Evolutionary conservation across 2,113 vertebrate genomes (phyloP).

Genomic region (Calyptommatus sinebrachiatus): DNA sequence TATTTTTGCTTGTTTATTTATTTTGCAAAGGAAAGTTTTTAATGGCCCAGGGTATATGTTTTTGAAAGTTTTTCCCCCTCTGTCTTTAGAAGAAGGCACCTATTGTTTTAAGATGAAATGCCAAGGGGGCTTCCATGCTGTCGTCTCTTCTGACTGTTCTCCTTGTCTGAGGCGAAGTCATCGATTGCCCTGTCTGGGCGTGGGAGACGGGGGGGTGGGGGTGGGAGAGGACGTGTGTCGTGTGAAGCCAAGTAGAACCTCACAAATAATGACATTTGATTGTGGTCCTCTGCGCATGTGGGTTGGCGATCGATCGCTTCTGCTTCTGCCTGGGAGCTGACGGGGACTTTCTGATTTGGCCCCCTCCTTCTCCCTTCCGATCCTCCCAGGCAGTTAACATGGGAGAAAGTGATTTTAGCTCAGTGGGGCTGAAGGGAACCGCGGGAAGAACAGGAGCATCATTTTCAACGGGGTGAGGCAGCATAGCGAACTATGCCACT

Average conservation of each 20-base stretch:
- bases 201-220: too few relatives aligned
- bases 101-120: conserved; percentile 54
- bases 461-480: background rate
- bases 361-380: conserved; percentile 14
- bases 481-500: background rate
- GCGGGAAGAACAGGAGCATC: background rate
- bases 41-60: conserved; percentile 25
- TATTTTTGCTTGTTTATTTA: background rate
- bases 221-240: conserved; percentile 60
- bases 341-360: conserved; percentile 27
- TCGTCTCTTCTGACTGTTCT: conserved; percentile 72
- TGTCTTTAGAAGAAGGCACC: conserved; percentile 19
- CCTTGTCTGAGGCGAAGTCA: conserved; percentile 76
- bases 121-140: conserved; percentile 52
- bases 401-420: conserved; percentile 43
- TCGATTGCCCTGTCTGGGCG: conserved; percentile 80
- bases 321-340: conserved; percentile 48
- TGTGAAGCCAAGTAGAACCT: conserved; percentile 91
- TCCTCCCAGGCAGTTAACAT: conserved; percentile 52
- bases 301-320: conserved; percentile 79
- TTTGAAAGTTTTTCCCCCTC: background rate
- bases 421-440: background rate
- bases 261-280: conserved; percentile 87
- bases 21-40: background rate
- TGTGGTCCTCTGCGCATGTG: conserved; percentile 67